Evolutionary conservation across 2,888 invertebrate genomes (phyloP).

Genomic region (Drosophila maculinotata): DNA sequence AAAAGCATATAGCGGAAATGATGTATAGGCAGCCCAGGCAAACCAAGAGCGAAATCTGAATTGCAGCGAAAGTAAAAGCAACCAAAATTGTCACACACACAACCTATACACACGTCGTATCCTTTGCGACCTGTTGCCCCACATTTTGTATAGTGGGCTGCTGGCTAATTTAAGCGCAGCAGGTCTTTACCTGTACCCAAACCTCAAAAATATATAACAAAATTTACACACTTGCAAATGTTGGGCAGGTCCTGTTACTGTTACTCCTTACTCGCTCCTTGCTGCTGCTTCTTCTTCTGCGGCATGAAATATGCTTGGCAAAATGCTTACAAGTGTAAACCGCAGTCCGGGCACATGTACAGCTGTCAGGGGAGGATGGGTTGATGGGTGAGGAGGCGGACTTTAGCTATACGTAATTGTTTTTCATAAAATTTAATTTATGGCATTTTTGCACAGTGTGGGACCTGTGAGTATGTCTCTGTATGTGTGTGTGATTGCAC

Average conservation of each 20-base stretch:
- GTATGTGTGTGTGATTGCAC: constrained; percentile 59
- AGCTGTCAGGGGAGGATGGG: constrained; percentile 49
- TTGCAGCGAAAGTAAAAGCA: constrained; percentile 63
- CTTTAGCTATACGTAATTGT: constrained; percentile 72
- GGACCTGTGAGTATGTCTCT: constrained; percentile 8
- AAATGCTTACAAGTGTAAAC: constrained; percentile 80
- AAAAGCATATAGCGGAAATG: constrained; percentile 77
- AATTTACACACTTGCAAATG: constrained; percentile 78
- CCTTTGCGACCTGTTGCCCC: constrained; percentile 75
- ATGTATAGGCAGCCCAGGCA: constrained; percentile 59
- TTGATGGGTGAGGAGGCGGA: constrained; percentile 18
- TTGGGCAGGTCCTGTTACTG: constrained; percentile 35
- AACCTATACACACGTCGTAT: constrained; percentile 8
- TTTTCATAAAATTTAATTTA: constrained; percentile 80
- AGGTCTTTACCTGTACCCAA: constrained; percentile 34
- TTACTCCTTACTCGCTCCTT: background rate
- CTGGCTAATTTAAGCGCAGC: constrained; percentile 69
- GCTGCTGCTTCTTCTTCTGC: background rate
- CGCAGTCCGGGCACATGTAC: constrained; percentile 72
- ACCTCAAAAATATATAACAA: constrained; percentile 48
- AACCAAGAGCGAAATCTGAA: constrained; percentile 21
- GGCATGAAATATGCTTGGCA: constrained; percentile 71
- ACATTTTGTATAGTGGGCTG: constrained; percentile 37
- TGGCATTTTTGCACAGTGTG: constrained; percentile 67
- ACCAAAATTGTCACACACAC: constrained; percentile 17